Base-by-base conservation (phyloP, 37 sponge, comb jelly and placozoan genomes). In the Chondrosia reniformis region DNA sequence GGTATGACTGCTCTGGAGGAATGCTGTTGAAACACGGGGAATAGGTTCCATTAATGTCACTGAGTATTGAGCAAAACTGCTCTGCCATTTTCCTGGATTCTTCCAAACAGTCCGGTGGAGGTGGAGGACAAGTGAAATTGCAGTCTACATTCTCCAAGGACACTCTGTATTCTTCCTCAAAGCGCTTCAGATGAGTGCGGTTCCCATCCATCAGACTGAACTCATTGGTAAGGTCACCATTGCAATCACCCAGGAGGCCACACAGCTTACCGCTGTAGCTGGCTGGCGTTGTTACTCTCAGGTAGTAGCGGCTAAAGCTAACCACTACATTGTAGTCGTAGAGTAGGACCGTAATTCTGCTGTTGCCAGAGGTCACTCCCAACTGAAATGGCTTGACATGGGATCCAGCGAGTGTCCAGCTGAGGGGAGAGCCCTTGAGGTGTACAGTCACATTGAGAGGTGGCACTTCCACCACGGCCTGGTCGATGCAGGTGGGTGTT, bases 401-500 rank as follows among this genome's bases (percentile, higher is more conserved):
- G 39, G 44, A n/a, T n/a, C n/a, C n/a, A n/a, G n/a, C n/a, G n/a
- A n/a, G n/a, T n/a, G n/a, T n/a, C n/a, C n/a, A n/a, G n/a, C n/a
- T n/a, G n/a, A n/a, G n/a, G n/a, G n/a, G n/a, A 2, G 72, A 39
- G n/a, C n/a, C n/a, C n/a, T 15, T 24, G 61, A 59, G 61, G 61
- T 59, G 61, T 25, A 59, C 28, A 30, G 61, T 59, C 61, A 59
- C 8, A 59, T 30, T 30, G 4, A 59, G 61, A 30, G 22, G 17
- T 30, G 72, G 72, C 22, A 69, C 72, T 2, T 40, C 41, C 19
- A 69, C 72, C 15, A 69, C 72, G n/a, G 72, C 72, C 42, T 44
- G 39, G 42, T 69, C 72, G 22, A 69, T 40, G 12, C 72, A 69
- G 4, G 72, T 69, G 39, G 72, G 72, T 4, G 72, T 44, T 43